Conservation (phyloP, 2,797 vertebrate species). For the Setipinna tenuifilis region DNA sequence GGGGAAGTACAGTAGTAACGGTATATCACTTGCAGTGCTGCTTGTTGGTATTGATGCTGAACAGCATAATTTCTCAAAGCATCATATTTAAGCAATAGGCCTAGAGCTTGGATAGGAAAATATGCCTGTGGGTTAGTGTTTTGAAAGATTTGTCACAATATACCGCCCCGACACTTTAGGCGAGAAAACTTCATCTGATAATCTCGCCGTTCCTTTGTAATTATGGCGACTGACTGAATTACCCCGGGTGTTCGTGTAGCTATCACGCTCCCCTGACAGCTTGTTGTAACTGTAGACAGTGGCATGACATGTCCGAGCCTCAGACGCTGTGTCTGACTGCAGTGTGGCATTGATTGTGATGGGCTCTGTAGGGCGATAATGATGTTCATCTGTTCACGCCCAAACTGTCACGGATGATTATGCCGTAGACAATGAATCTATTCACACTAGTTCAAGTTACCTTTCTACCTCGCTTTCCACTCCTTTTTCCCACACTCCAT, state of each 20-base stretch:
- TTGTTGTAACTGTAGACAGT: constrained; percentile 48
- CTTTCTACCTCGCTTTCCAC: constrained; percentile 5
- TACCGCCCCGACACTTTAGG: not conserved
- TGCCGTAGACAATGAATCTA: constrained; percentile 43
- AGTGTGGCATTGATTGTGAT: constrained; percentile 45
- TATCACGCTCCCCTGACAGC: constrained; percentile 47
- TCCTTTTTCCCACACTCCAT: not conserved
- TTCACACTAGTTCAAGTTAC: constrained; percentile 51
- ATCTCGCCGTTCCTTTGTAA: not conserved
- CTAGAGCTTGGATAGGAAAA: not conserved
- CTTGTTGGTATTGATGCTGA: not conserved
- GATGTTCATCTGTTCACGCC: constrained; percentile 50
- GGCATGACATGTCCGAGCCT: constrained; percentile 28
- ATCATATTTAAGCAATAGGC: not conserved
- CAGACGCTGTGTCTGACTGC: constrained; percentile 39
- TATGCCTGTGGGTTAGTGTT: not conserved
- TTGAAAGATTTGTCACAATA: constrained; percentile 5
- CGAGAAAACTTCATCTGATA: constrained; percentile 6
- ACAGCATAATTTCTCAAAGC: not conserved
- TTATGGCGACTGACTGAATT: constrained; percentile 2
- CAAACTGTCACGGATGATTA: constrained; percentile 49
- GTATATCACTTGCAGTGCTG: not conserved
- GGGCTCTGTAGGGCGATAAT: constrained; percentile 53
- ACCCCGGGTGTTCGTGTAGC: constrained; percentile 40
- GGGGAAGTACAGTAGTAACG: not conserved